Base-by-base conservation (phyloP, 2,888 invertebrate genomes). In the Brachypterus glaber region DNA sequence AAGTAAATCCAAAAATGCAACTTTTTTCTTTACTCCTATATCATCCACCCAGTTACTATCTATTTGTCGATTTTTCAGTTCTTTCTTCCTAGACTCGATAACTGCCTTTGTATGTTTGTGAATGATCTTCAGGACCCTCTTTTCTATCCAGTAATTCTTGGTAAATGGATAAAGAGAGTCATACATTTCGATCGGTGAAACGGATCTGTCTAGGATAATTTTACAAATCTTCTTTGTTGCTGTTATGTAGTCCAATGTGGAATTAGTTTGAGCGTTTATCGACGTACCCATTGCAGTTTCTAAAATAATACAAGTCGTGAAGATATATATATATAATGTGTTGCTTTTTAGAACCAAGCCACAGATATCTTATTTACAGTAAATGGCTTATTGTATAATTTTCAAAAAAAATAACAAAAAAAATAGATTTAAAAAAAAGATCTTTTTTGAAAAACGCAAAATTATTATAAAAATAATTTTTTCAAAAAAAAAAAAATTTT, bases 201-300 rank as follows among this genome's bases (percentile, higher is more conserved):
- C 39, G 11, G 49, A 30, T 16, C 62, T 40, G 29, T 48, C 40
- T 9, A 55, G 48, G 2, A 59, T 46, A 15, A 64, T 48, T 39
- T 54, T 38, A 18, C 51, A 54, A 48, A 58, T 53, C 15, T 71
- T 71, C 62, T 78, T 76, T 21, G 87, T 78, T n/a, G 82, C 77
- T 51, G 70, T 67, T 0, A 86, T 82, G 57, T 87, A 88, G 47
- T 76, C 72, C 0, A 82, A 81, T 46, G 81, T 71, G 4, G 68
- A 67, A 52, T 81, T 68, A 4, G 66, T 66, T 60, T 89, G 88
- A 0, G 86, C 83, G 55, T 82, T 70, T 1, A 85, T 67, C 15
- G 73, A 72, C 8, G 77, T 74, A 1, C 88, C 90, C 89, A 91
- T 90, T 8, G 89, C 82, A 8, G 85, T 80, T 66, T 89, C 88